These are phyloP conservation scores for Ceyx cyanopectus DNA, from an alignment of 2,113 vertebrate species.

Conservation along the genomic window DNA sequence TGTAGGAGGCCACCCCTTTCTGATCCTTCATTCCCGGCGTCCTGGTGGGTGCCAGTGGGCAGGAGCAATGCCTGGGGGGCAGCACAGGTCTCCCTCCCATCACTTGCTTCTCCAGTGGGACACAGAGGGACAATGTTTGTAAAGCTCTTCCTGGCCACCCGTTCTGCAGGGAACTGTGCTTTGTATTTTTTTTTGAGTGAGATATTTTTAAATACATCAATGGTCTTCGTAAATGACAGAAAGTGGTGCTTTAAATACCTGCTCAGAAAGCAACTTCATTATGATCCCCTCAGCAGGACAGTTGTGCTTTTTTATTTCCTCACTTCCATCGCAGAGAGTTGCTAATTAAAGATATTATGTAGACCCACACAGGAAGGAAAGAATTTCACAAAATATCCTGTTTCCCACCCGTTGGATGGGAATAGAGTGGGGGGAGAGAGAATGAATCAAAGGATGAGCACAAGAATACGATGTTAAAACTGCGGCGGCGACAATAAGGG, in stretches of 20 bases:
- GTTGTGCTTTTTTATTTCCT: constrained; percentile 31
- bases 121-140: neutral
- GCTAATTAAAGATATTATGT: constrained; percentile 49
- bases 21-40: neutral
- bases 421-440: constrained; percentile 68
- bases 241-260: constrained; percentile 37
- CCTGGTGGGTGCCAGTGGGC: neutral
- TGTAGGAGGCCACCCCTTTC: neutral
- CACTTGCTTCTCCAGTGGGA: neutral
- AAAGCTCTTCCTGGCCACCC: constrained; percentile 1
- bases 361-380: constrained; percentile 61
- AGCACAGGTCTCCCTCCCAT: neutral
- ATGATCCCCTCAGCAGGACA: constrained; percentile 10
- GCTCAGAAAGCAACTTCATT: constrained; percentile 6
- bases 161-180: neutral
- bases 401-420: constrained; percentile 73
- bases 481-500: constrained; percentile 66
- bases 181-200: neutral
- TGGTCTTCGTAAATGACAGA: neutral
- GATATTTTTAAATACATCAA: constrained; percentile 35
- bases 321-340: constrained; percentile 13
- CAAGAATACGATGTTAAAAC: constrained; percentile 58
- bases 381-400: constrained; percentile 74
- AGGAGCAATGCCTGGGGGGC: neutral
- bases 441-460: constrained; percentile 75